phyloP scores from a whole-genome alignment of 2,797 vertebrate species.

The Eidolon dupreanum region DNA sequence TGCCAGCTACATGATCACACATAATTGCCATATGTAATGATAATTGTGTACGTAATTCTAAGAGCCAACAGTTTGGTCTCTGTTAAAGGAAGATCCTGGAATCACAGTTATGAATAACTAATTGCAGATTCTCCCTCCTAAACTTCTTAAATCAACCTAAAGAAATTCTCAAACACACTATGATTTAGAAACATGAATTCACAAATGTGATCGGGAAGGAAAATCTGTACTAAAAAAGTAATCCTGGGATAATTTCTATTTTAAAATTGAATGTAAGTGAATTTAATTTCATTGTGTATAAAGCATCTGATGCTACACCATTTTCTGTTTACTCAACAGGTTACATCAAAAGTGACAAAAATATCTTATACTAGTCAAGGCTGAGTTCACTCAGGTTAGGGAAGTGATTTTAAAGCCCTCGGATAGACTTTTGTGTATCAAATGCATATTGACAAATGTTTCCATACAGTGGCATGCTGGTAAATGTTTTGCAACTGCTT shows the following conservation, averaged over 20 bases:
- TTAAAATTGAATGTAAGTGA: slow-evolving; percentile 24
- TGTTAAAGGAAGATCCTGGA: slow-evolving; percentile 59
- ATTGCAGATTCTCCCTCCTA: neutral
- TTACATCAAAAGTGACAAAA: slow-evolving; percentile 21
- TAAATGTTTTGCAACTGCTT: neutral
- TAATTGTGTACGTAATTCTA: slow-evolving; percentile 47
- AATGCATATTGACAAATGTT: neutral
- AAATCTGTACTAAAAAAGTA: neutral
- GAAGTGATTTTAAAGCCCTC: neutral
- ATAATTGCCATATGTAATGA: slow-evolving; percentile 42
- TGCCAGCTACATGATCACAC: neutral
- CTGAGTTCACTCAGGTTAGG: neutral
- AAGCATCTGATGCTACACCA: neutral
- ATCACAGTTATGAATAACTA: slow-evolving; percentile 69
- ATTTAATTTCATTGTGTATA: neutral
- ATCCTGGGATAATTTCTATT: neutral
- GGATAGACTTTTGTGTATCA: neutral
- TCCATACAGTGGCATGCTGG: neutral
- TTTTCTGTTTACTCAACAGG: neutral
- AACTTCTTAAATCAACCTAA: slow-evolving; percentile 48
- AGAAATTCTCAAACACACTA: neutral
- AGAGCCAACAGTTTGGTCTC: slow-evolving; percentile 54
- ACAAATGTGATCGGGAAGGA: neutral
- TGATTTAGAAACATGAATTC: slow-evolving; percentile 35
- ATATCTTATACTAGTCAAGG: neutral